phyloP scores from a whole-genome alignment of 1,140 invertebrate genomes.

The Diploscapter pachys region DNA sequence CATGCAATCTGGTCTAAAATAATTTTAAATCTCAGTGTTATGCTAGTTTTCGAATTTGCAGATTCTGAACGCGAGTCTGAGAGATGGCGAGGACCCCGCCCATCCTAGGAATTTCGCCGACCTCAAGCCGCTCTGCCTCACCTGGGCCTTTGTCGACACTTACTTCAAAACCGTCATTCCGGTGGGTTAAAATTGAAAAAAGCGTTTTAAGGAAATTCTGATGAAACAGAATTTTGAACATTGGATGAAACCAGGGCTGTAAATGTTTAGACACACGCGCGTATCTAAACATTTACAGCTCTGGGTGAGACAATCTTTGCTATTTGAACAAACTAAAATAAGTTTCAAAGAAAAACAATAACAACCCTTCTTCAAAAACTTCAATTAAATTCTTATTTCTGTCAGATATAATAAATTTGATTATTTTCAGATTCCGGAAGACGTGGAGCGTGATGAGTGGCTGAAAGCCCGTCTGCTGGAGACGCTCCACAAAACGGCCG shows the following conservation, averaged over 20 bases:
- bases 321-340: no score
- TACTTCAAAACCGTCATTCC: conserved; percentile 35
- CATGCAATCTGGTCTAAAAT: no score
- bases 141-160: conserved; percentile 29
- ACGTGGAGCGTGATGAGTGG: conserved; percentile 23
- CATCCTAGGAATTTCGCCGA: neutral
- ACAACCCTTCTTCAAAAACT: no score
- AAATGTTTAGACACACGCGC: no score
- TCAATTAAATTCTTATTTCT: no score
- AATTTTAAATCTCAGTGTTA: no score
- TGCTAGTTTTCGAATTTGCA: neutral
- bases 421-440: conserved; percentile 21
- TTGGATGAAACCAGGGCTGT: no score
- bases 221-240: no score
- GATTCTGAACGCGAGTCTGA: conserved; percentile 12
- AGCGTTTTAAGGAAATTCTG: neutral
- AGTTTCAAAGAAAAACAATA: no score
- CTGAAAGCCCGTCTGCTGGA: conserved; percentile 19
- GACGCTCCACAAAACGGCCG: conserved; percentile 21
- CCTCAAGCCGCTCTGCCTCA: conserved; percentile 7
- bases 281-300: no score
- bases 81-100: conserved; percentile 5
- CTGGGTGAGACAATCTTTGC: no score
- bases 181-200: conserved; percentile 5
- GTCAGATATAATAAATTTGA: no score